Conservation (phyloP, 2,797 vertebrate genomes). For the Hirundo rustica region DNA sequence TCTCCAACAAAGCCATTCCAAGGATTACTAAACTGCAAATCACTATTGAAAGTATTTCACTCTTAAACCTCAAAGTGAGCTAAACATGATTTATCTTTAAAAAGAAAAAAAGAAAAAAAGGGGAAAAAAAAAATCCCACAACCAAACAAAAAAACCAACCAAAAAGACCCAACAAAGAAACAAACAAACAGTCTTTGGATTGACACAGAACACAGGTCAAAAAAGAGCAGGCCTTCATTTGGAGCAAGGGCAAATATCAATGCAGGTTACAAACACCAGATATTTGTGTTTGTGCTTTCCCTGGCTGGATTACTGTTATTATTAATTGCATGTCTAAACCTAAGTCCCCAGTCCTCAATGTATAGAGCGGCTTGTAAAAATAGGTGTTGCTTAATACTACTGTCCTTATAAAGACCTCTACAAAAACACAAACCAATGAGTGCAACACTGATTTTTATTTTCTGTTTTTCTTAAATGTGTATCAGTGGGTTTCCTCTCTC, state of each 20-base stretch:
- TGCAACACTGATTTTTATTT: not conserved
- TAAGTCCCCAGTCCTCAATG: not conserved
- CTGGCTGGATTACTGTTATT: not conserved
- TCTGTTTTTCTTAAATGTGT: not conserved
- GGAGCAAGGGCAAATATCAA: not conserved
- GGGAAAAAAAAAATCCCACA: not conserved
- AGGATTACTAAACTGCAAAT: constrained; percentile 31
- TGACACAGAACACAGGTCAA: not conserved
- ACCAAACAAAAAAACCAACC: not conserved
- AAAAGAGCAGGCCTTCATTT: not conserved
- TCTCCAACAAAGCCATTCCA: constrained; percentile 18
- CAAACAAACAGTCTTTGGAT: not conserved
- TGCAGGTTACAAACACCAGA: not conserved
- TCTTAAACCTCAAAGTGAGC: not conserved
- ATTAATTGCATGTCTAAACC: not conserved
- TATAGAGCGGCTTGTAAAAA: not conserved
- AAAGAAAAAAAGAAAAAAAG: not conserved
- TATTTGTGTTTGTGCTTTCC: not conserved
- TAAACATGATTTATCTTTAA: not conserved
- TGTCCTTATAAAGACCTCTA: not conserved
- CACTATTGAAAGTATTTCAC: not conserved
- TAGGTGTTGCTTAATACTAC: not conserved
- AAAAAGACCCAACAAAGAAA: not conserved
- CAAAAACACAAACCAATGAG: not conserved
- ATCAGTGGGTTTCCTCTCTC: not conserved